These are phyloP conservation scores for Argopecten irradians DNA, from an alignment of 1,140 invertebrate species.

Conservation along the genomic window DNA sequence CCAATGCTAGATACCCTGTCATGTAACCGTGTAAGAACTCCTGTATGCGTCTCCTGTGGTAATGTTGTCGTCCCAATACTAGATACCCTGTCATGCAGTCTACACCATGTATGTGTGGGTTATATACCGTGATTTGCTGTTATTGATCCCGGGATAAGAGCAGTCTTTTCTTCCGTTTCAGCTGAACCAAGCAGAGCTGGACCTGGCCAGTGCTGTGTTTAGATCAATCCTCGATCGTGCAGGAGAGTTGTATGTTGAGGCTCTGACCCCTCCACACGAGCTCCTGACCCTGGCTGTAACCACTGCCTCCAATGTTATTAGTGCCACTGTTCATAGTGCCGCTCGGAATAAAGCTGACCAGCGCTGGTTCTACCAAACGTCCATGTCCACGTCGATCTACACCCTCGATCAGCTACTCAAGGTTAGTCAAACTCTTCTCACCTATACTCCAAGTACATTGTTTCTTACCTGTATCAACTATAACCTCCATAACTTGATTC, in stretches of 20 bases:
- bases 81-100: slow-evolving; percentile 15
- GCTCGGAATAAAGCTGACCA: not conserved
- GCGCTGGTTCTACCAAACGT: not conserved
- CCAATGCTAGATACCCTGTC: no score
- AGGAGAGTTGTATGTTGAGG: not conserved
- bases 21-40: no score
- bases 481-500: no score
- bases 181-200: not conserved
- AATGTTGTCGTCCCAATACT: not conserved
- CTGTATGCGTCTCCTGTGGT: no score
- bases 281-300: slow-evolving; percentile 8
- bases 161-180: slow-evolving; percentile 15
- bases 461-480: not conserved
- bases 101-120: not conserved
- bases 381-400: not conserved
- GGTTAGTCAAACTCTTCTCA: not conserved
- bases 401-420: slow-evolving; percentile 11
- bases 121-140: slow-evolving; percentile 21
- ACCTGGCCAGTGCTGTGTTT: slow-evolving; percentile 3
- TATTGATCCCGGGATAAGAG: slow-evolving; percentile 12
- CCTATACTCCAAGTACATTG: not conserved
- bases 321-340: slow-evolving; percentile 6
- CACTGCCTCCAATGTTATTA: slow-evolving; percentile 7
- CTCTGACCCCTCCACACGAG: slow-evolving; percentile 12
- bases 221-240: slow-evolving; percentile 7